Evolutionary conservation across 2,113 vertebrate genomes (phyloP).

Genomic region (Muntiacus muntjak): DNA sequence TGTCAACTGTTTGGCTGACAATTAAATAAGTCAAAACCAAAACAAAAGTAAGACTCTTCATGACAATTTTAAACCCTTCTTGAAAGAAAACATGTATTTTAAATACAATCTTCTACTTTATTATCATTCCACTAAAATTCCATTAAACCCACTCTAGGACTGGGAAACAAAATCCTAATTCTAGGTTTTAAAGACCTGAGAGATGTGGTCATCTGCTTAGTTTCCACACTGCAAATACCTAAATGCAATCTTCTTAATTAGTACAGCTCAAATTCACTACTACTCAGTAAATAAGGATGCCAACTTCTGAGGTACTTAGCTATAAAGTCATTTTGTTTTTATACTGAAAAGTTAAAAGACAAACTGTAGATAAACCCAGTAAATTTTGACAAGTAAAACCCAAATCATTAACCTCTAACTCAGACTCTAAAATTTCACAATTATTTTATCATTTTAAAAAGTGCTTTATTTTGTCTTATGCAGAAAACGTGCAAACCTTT

Average conservation of each 20-base stretch:
- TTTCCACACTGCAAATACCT: background rate
- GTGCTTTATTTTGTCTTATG: background rate
- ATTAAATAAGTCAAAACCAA: background rate
- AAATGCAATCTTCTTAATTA: background rate
- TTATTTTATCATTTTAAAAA: background rate
- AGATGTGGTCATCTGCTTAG: background rate
- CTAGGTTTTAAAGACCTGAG: background rate
- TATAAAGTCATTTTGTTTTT: background rate
- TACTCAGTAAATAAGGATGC: background rate
- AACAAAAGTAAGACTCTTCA: background rate
- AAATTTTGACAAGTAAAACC: background rate
- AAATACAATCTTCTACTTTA: background rate
- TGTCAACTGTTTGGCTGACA: background rate
- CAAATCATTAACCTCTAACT: background rate
- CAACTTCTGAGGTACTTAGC: background rate
- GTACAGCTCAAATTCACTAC: background rate
- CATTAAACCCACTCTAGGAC: background rate
- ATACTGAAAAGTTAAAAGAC: background rate
- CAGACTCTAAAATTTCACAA: background rate
- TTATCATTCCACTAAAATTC: background rate
- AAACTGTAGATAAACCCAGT: background rate
- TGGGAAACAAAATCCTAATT: background rate
- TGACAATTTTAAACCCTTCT: background rate
- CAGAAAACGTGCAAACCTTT: background rate
- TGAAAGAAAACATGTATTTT: background rate